Percentiles rank a stretch among this genome's conserved stretches.
Conservation (phyloP, 35 echinoderm and acorn worm genomes). For the Patiria miniata region DNA sequence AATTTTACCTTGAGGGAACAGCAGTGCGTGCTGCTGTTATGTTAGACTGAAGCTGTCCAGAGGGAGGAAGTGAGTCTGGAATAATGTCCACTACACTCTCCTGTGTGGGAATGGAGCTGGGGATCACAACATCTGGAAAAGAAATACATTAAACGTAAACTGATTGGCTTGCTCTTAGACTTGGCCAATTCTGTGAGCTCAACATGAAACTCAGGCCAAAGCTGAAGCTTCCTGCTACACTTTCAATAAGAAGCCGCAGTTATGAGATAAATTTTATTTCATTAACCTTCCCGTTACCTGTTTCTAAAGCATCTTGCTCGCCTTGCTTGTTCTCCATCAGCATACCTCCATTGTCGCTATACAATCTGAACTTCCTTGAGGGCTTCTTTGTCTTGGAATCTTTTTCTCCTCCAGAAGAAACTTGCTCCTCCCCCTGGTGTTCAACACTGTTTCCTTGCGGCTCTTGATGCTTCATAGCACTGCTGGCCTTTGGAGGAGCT, state of each 20-base stretch:
- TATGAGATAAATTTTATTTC: not conserved
- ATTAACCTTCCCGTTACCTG: not conserved
- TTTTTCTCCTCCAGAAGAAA: not conserved
- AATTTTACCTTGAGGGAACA: too few species aligned
- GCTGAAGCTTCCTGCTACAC: too few species aligned
- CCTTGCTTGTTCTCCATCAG: not conserved
- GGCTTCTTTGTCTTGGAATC: not conserved
- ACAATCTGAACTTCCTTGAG: slow-evolving; percentile 5
- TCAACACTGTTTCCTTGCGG: not conserved
- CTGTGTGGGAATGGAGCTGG: not conserved
- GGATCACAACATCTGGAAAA: not conserved
- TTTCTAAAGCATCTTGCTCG: not conserved
- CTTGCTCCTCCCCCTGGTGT: not conserved
- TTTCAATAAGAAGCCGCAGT: too few species aligned
- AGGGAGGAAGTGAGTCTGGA: slow-evolving; percentile 22
- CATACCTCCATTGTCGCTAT: not conserved
- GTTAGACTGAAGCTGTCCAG: not conserved
- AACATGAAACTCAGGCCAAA: too few species aligned
- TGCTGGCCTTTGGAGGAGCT: not conserved
- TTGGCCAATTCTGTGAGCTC: too few species aligned
- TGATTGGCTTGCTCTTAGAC: too few species aligned
- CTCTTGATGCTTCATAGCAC: not conserved
- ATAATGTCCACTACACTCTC: not conserved
- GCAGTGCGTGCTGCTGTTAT: too few species aligned
- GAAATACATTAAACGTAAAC: not conserved